Percentiles rank a stretch among this genome's conserved stretches.
Evolutionary conservation across 2,888 invertebrate genomes (phyloP).

Genomic region (Galeruca laticollis): DNA sequence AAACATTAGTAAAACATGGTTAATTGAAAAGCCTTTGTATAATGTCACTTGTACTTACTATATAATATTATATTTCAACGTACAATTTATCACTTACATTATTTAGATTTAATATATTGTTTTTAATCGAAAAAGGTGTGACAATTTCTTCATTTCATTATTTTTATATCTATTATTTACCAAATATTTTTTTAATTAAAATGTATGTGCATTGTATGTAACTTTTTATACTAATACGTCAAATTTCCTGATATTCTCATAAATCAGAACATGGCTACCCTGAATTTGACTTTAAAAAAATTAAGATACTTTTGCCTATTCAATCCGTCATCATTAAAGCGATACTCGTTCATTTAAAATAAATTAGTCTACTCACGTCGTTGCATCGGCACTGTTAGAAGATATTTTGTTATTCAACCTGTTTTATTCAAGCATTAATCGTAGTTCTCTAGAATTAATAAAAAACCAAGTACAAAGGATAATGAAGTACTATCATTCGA

Average conservation of each 20-base stretch:
- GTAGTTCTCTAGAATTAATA: background rate
- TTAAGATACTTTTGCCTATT: background rate
- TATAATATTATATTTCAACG: no score
- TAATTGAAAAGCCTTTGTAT: no score
- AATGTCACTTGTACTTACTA: no score
- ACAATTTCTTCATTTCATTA: no score
- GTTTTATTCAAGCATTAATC: background rate
- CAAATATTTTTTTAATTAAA: background rate
- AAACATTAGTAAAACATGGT: no score
- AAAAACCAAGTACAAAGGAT: background rate
- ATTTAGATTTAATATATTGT: no score
- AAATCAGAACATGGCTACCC: background rate
- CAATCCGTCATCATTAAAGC: constrained; percentile 1
- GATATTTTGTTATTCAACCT: background rate
- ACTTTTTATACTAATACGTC: background rate
- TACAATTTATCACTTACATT: no score
- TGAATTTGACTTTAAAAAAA: background rate
- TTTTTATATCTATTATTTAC: no score
- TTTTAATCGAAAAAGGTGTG: no score
- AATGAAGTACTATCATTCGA: no score
- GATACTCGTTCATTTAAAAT: background rate
- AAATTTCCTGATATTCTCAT: background rate
- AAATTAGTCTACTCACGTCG: constrained; percentile 4
- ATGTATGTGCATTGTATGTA: background rate
- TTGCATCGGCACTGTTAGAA: background rate